phyloP scores from a whole-genome alignment of 2,113 vertebrate species.

The Hypanus sabinus region DNA sequence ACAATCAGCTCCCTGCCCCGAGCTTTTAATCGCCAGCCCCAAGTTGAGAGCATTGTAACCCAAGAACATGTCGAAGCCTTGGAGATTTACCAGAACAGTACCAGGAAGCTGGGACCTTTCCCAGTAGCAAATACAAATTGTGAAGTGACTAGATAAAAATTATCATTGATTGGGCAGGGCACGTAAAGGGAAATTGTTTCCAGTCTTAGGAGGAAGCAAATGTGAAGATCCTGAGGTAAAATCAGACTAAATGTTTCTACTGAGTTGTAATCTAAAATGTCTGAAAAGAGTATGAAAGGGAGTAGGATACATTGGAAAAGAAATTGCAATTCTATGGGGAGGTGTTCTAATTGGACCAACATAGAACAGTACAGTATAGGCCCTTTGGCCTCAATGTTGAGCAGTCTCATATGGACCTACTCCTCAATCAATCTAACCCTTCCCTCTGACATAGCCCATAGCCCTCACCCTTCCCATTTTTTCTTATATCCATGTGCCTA shows the following conservation, averaged over 20 bases:
- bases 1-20: neutral
- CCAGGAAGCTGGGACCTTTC: neutral
- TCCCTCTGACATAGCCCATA: too few relatives aligned
- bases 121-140: neutral
- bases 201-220: neutral
- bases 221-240: neutral
- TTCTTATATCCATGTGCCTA: too few relatives aligned
- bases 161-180: neutral
- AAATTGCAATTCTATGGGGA: neutral
- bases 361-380: too few relatives aligned
- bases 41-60: neutral
- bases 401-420: too few relatives aligned
- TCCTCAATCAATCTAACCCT: too few relatives aligned
- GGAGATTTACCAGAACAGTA: neutral
- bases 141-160: neutral
- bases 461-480: too few relatives aligned
- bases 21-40: neutral
- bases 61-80: neutral
- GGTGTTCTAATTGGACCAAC: neutral
- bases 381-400: too few relatives aligned
- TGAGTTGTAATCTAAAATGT: neutral
- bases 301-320: neutral
- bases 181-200: neutral
- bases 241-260: neutral
- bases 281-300: neutral